A percentile compares a stretch with the other conserved stretches of the same genome.
These are phyloP conservation scores for Drosophila asahinai DNA, from an alignment of 1,140 invertebrate species.

Conservation along the genomic window DNA sequence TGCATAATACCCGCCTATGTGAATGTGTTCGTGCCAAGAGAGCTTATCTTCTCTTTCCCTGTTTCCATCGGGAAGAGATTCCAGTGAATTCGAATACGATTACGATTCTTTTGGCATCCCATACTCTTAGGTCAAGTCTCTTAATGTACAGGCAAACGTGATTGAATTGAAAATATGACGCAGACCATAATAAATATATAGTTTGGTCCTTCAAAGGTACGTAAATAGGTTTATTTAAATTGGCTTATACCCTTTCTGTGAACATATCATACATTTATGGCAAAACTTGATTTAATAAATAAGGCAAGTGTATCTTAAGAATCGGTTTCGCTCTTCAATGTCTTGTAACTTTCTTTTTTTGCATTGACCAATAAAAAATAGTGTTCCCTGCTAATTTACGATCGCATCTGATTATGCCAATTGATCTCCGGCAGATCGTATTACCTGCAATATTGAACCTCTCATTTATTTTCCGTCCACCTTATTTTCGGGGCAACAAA, in stretches of 20 bases:
- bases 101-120: background rate
- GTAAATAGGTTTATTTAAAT: too few species aligned
- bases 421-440: constrained; percentile 15
- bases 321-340: background rate
- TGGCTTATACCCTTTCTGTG: too few species aligned
- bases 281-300: background rate
- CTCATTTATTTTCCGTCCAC: constrained; percentile 11
- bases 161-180: background rate
- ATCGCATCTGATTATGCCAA: constrained; percentile 30
- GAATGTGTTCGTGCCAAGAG: constrained; percentile 4
- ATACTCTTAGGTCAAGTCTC: background rate
- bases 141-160: background rate
- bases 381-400: constrained; percentile 26
- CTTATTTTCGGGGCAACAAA: background rate
- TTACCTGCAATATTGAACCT: constrained; percentile 5
- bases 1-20: constrained; percentile 25
- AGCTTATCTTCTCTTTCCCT: constrained; percentile 20
- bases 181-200: too few species aligned
- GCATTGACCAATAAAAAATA: constrained; percentile 15
- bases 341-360: constrained; percentile 30
- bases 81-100: background rate
- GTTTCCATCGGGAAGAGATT: background rate
- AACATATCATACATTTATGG: too few species aligned
- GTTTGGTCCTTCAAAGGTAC: too few species aligned
- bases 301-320: background rate